A percentile compares a stretch with the other conserved stretches of the same genome.
Conservation (phyloP, 1,140 invertebrate genomes). For the Rhynchophorus ferrugineus region DNA sequence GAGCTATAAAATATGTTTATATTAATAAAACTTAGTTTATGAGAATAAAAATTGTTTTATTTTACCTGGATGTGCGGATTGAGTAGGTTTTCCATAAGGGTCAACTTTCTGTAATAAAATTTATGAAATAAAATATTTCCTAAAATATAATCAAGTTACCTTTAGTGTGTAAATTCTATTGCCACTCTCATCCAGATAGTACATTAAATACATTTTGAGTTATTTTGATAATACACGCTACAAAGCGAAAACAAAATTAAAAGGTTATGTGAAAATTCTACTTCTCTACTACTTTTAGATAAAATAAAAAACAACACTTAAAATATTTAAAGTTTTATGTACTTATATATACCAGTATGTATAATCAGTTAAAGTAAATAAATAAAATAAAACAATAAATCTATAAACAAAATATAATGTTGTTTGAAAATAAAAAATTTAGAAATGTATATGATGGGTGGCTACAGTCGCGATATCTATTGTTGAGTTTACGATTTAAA, state of each 20-base stretch:
- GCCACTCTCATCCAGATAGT: constrained; percentile 61
- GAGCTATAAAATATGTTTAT: constrained; percentile 53
- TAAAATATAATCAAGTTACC: constrained; percentile 42
- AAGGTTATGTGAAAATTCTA: background rate
- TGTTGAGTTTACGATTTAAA: no score
- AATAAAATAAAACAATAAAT: no score
- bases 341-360: no score
- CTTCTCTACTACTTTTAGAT: no score
- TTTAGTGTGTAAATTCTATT: constrained; percentile 64
- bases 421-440: no score
- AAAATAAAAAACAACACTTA: no score
- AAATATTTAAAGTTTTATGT: no score
- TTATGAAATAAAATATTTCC: background rate
- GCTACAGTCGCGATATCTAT: no score
- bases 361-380: no score
- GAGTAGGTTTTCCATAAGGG: constrained; percentile 17
- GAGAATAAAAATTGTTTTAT: background rate
- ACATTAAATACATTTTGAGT: constrained; percentile 66
- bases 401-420: no score
- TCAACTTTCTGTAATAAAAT: constrained; percentile 18
- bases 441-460: no score
- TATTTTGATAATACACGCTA: background rate
- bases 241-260: background rate
- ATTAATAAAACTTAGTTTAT: background rate
- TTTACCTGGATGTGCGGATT: constrained; percentile 21